Conservation (phyloP, 2,113 vertebrate genomes). For the Campylomormyrus numenius region DNA sequence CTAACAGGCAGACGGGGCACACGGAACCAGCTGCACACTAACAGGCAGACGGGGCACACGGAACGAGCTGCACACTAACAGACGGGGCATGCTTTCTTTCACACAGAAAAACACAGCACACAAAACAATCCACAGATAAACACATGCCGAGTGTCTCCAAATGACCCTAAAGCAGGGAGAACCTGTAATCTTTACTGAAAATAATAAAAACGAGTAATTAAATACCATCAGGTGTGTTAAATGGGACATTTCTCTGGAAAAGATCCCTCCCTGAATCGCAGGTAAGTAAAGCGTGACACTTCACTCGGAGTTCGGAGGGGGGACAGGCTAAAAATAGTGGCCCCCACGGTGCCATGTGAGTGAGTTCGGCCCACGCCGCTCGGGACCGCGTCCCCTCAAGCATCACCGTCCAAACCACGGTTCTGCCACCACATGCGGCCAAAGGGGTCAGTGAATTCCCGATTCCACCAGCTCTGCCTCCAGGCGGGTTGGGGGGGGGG, state of each 20-base stretch:
- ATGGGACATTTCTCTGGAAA: background rate
- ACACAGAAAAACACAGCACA: background rate
- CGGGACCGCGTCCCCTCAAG: conserved; percentile 10
- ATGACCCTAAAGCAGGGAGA: background rate
- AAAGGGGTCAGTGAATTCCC: background rate
- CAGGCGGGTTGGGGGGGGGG: background rate
- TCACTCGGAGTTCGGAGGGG: conserved; percentile 44
- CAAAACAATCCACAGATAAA: background rate
- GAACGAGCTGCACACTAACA: background rate
- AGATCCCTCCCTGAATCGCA: conserved; percentile 16
- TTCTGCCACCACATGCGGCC: conserved; percentile 34
- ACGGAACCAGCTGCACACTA: background rate
- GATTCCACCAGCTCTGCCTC: background rate
- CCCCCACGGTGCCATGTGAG: conserved; percentile 29
- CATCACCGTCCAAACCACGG: conserved; percentile 48
- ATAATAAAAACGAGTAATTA: conserved; percentile 8
- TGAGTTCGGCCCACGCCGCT: conserved; percentile 7
- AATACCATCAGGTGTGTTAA: background rate
- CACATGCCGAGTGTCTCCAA: background rate
- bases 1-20: background rate
- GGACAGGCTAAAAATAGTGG: conserved; percentile 45
- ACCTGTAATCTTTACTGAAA: conserved; percentile 8
- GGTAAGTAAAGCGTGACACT: conserved; percentile 25
- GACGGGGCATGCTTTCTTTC: background rate
- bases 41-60: background rate